Evolutionary conservation across 2,888 invertebrate species (phyloP).

Genomic region (Abrostola tripartita): DNA sequence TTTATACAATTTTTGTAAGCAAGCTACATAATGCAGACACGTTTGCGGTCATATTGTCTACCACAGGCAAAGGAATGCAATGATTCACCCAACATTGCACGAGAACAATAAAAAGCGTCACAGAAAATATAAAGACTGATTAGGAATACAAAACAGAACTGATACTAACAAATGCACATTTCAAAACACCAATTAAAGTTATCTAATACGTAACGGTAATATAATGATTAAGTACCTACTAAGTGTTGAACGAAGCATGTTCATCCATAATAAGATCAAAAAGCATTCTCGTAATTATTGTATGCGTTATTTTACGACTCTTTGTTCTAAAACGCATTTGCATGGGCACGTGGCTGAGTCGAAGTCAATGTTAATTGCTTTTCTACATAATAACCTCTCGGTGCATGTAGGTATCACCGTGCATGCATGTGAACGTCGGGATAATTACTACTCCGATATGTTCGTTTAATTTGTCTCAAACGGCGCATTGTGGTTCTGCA

Average conservation of each 20-base stretch:
- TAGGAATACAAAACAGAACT: conserved; percentile 38
- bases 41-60: conserved; percentile 51
- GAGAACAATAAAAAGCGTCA: conserved; percentile 37
- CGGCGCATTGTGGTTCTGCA: background rate
- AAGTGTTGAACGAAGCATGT: conserved; percentile 59
- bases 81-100: conserved; percentile 46
- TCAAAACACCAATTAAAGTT: conserved; percentile 47
- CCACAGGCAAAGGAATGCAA: conserved; percentile 42
- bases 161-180: conserved; percentile 33
- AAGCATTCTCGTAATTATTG: conserved; percentile 65
- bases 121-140: conserved; percentile 33
- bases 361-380: conserved; percentile 64
- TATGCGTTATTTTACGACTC: conserved; percentile 70
- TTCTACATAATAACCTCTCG: conserved; percentile 59
- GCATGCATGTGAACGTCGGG: conserved; percentile 9
- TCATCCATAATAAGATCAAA: conserved; percentile 68
- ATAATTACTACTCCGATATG: conserved; percentile 17
- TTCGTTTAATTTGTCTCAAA: conserved; percentile 5
- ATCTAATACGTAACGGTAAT: conserved; percentile 47
- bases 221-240: conserved; percentile 36
- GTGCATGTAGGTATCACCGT: conserved; percentile 28
- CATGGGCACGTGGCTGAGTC: conserved; percentile 67
- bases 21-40: conserved; percentile 32
- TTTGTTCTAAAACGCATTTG: conserved; percentile 69
- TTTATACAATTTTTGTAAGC: conserved; percentile 50